Conservation (phyloP, 2,797 vertebrate species). For the Oceanodroma leucorhoa region DNA sequence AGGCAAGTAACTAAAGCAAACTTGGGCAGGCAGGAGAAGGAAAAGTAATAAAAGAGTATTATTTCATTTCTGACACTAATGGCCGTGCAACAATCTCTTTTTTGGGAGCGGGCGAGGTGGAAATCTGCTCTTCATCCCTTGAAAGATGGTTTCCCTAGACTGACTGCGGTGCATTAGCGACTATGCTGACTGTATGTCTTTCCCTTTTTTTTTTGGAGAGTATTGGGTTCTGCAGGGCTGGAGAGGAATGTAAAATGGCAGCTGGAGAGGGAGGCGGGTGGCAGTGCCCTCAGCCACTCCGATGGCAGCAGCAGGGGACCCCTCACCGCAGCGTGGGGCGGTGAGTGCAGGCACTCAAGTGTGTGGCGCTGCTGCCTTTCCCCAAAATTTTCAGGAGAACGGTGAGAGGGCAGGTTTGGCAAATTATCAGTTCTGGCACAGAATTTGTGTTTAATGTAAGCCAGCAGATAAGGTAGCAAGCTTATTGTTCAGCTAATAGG, state of each 20-base stretch:
- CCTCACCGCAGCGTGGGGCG: fast-evolving
- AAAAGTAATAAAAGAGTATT: constrained; percentile 30
- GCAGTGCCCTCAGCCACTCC: background rate
- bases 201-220: background rate
- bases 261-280: background rate
- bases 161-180: background rate
- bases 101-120: background rate
- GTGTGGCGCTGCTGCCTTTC: fast-evolving
- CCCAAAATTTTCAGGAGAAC: background rate
- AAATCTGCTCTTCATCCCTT: background rate
- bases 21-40: constrained; percentile 32
- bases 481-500: background rate
- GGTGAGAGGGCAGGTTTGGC: background rate
- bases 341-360: background rate
- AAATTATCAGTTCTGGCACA: background rate
- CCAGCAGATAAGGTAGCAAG: background rate
- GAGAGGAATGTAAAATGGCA: constrained; percentile 2
- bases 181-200: background rate
- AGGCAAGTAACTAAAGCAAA: constrained; percentile 63
- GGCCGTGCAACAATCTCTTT: background rate
- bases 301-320: background rate
- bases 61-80: constrained; percentile 47
- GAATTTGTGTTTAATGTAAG: background rate
- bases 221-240: background rate
- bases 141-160: background rate